Evolutionary conservation across 2,888 invertebrate species (phyloP).

Genomic region (Agrotis puta): DNA sequence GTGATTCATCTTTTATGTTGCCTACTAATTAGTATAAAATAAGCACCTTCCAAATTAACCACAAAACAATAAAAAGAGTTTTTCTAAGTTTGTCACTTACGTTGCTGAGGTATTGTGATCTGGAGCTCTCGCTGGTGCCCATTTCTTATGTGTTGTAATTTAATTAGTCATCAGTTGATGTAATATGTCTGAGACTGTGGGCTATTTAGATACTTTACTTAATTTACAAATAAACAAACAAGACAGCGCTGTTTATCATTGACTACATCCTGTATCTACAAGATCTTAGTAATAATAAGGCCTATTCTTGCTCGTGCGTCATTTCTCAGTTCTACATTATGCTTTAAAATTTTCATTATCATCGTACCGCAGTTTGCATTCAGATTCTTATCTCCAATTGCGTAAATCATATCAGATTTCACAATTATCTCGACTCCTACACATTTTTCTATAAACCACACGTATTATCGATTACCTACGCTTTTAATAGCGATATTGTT

Average conservation of each 20-base stretch:
- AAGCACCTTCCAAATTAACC: too few relatives aligned
- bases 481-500: conserved; percentile 45
- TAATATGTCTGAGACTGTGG: background rate
- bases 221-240: conserved; percentile 7
- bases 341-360: conserved; percentile 10
- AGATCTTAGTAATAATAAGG: conserved; percentile 4
- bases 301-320: conserved; percentile 19
- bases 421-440: conserved; percentile 41
- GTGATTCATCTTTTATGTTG: conserved; percentile 1
- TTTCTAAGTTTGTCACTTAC: background rate
- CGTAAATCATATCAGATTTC: conserved; percentile 40
- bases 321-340: background rate
- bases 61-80: background rate
- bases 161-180: background rate
- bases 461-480: conserved; percentile 41
- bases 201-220: background rate
- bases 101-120: background rate
- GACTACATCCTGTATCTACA: conserved; percentile 36
- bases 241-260: conserved; percentile 19
- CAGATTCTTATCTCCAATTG: conserved; percentile 37
- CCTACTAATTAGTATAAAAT: background rate
- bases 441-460: conserved; percentile 25
- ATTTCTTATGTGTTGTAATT: background rate
- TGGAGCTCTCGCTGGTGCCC: background rate
- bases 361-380: conserved; percentile 14